A percentile compares a stretch with the other conserved stretches of the same genome.
Conservation (phyloP, 2,888 invertebrate genomes). For the Drosophila subsilvestris region DNA sequence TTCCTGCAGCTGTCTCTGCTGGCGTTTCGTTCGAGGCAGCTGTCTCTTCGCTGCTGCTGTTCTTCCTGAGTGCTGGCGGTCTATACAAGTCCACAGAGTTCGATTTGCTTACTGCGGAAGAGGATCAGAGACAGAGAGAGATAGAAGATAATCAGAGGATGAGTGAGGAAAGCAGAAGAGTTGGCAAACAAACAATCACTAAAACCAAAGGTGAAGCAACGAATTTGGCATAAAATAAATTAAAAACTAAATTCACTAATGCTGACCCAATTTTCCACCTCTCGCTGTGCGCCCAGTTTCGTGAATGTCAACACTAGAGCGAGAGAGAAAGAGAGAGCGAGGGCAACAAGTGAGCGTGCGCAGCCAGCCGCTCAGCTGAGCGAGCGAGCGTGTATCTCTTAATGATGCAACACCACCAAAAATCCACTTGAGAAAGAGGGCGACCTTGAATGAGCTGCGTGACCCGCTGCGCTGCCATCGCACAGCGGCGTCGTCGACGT, state of each 20-base stretch:
- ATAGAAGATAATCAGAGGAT: constrained; percentile 20
- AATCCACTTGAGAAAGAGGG: constrained; percentile 65
- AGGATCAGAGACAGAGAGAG: constrained; percentile 12
- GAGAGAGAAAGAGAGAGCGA: constrained; percentile 10
- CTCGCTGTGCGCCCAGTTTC: constrained; percentile 53
- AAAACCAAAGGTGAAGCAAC: constrained; percentile 57
- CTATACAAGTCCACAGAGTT: constrained; percentile 85
- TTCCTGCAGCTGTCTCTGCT: constrained; percentile 33
- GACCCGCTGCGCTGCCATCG: constrained; percentile 52
- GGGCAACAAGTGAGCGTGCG: constrained; percentile 58
- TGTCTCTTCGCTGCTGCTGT: constrained; percentile 50
- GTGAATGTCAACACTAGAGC: constrained; percentile 72
- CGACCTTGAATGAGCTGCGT: constrained; percentile 82
- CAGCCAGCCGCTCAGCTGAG: constrained; percentile 22
- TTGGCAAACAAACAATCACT: constrained; percentile 46
- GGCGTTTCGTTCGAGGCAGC: constrained; percentile 46
- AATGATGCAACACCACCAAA: constrained; percentile 65
- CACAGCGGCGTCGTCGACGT: constrained; percentile 7
- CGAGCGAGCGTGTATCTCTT: constrained; percentile 22
- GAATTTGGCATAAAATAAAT: constrained; percentile 58
- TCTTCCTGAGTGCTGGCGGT: constrained; percentile 85
- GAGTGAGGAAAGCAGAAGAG: constrained; percentile 20
- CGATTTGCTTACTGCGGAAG: constrained; percentile 75
- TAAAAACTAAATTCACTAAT: constrained; percentile 60
- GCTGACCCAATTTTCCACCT: constrained; percentile 70